These are phyloP conservation scores for Sciurus niger DNA, from an alignment of 2,113 vertebrate species.

Conservation along the genomic window DNA sequence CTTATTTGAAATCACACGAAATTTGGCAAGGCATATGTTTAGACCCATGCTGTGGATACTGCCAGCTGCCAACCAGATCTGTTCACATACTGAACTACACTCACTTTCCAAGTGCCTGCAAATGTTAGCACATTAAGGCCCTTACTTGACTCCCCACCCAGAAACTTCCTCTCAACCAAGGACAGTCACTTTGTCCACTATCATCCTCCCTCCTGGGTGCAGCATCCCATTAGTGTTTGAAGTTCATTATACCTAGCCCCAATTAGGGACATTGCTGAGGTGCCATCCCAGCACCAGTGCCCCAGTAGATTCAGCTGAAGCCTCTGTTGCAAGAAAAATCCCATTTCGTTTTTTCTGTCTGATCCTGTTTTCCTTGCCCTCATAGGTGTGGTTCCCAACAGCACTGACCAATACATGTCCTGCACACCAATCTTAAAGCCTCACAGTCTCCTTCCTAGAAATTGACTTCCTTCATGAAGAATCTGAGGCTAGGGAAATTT, in stretches of 20 bases:
- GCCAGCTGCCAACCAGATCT: not conserved
- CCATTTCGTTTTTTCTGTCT: not conserved
- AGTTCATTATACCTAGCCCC: not conserved
- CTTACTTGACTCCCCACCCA: not conserved
- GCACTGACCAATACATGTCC: not conserved
- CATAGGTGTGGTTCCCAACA: not conserved
- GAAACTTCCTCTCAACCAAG: not conserved
- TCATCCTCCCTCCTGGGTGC: not conserved
- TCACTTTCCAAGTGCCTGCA: not conserved
- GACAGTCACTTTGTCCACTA: not conserved
- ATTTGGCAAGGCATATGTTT: not conserved
- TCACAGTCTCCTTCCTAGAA: not conserved
- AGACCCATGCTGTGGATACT: rapidly evolving
- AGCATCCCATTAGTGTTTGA: not conserved
- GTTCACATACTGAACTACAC: not conserved
- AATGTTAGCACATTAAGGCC: not conserved
- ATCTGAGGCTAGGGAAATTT: not conserved
- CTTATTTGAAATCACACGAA: not conserved
- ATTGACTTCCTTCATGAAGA: not conserved
- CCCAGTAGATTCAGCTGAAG: not conserved
- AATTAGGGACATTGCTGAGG: too few relatives aligned
- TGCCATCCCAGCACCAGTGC: not conserved
- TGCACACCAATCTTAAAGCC: not conserved
- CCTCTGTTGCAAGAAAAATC: not conserved
- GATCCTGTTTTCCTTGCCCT: not conserved